phyloP scores from a whole-genome alignment of 2,888 invertebrate species.

The Drosophila robusta region DNA sequence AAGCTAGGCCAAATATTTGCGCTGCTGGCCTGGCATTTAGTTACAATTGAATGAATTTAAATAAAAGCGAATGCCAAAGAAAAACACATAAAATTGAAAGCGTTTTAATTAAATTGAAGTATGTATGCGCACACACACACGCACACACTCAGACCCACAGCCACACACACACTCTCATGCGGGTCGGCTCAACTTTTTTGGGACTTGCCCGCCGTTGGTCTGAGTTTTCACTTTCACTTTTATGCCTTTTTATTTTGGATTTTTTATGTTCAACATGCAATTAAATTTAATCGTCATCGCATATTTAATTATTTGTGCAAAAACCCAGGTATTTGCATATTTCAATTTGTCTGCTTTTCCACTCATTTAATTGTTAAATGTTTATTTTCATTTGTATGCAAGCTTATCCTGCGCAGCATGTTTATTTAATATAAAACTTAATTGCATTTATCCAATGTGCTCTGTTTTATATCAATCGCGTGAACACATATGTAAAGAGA shows the following conservation, averaged over 20 bases:
- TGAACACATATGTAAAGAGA: neutral
- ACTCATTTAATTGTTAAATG: conserved; percentile 14
- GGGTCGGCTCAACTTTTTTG: conserved; percentile 11
- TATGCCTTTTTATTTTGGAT: conserved; percentile 15
- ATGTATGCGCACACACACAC: conserved; percentile 12
- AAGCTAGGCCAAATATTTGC: conserved; percentile 42
- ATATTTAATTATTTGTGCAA: conserved; percentile 64
- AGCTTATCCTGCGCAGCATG: neutral
- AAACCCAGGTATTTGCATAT: conserved; percentile 31
- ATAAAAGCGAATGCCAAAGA: conserved; percentile 35
- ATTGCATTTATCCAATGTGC: neutral
- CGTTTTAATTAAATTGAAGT: conserved; percentile 70
- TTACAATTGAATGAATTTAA: conserved; percentile 36
- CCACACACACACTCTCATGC: neutral
- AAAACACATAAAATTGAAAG: conserved; percentile 39
- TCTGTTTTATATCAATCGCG: neutral
- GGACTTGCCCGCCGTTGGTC: neutral
- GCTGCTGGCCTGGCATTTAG: conserved; percentile 33
- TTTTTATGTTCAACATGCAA: conserved; percentile 38
- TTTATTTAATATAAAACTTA: neutral
- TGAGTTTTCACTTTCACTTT: conserved; percentile 17
- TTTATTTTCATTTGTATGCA: conserved; percentile 18
- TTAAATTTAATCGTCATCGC: conserved; percentile 59
- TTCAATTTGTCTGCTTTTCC: conserved; percentile 14
- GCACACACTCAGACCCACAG: conserved; percentile 1